These are phyloP conservation scores for Trissolcus brochymenae DNA, from an alignment of 2,888 invertebrate genomes.

Conservation along the genomic window DNA sequence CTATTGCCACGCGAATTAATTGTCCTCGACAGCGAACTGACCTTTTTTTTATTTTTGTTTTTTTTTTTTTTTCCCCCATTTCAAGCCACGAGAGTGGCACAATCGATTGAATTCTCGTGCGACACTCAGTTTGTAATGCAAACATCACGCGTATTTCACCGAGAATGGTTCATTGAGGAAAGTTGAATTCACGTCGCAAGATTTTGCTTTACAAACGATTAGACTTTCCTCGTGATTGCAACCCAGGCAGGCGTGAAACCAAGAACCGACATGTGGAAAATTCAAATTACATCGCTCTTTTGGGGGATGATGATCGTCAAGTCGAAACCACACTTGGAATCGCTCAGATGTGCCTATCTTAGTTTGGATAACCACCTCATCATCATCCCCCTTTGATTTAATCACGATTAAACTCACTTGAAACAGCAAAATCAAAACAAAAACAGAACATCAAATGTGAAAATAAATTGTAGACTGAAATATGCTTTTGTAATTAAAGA, in stretches of 20 bases:
- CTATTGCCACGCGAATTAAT: no score
- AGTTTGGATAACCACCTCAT: constrained; percentile 7
- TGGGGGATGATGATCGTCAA: constrained; percentile 37
- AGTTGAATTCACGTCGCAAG: constrained; percentile 34
- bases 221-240: constrained; percentile 60
- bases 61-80: no score
- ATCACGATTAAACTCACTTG: no score
- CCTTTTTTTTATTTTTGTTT: no score
- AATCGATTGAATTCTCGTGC: no score
- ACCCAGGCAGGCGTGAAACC: constrained; percentile 63
- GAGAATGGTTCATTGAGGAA: constrained; percentile 31
- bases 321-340: constrained; percentile 41
- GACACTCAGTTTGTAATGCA: constrained; percentile 3
- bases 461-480: no score
- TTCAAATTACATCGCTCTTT: constrained; percentile 51
- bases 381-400: neutral
- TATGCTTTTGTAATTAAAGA: no score
- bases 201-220: constrained; percentile 66
- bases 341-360: constrained; percentile 34
- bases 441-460: neutral
- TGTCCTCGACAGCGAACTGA: no score
- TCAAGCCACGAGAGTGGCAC: no score
- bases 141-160: constrained; percentile 13
- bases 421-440: no score
- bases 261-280: constrained; percentile 56